Evolutionary conservation across 2,888 invertebrate species (phyloP), one percentile per base, ranked within the genome.

Genomic region (Erpobdella octoculata): DNA sequence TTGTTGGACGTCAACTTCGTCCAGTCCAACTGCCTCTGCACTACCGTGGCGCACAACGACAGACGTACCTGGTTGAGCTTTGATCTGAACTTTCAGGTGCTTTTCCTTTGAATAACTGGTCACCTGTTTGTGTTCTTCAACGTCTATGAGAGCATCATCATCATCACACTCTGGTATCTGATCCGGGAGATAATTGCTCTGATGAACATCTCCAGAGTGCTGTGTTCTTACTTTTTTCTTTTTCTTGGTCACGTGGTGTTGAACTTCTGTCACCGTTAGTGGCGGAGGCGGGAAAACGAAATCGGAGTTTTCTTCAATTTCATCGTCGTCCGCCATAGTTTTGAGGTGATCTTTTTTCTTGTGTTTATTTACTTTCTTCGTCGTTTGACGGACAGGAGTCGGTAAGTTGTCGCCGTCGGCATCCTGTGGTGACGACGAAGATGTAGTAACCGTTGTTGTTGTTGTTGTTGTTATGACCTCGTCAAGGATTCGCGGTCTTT

Each of bases 11-110:
- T n/a, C n/a, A n/a, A n/a, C n/a, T n/a, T n/a, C n/a, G n/a, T n/a
- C n/a, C n/a, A n/a, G n/a, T n/a, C n/a, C n/a, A n/a, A n/a, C 21
- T 8, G 53, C 53, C 28, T 53, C 53, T 12, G 21, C 68, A 28
- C 28, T 46, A 33, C 58, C 38, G 25, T 62, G 62, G 25, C 62
- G 71, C n/a, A 71, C 64, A 21, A 31, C 33, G 12, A 71, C 71
- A 18, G 62, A 33, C 35, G 71, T 38, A 8, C 71, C 71, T 41
- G 71, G 71, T 31, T 28, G 37, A 8, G 64, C 41, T 41, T 37
- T 61, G 8, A 71, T 64, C 33, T 71, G 71, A 28, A 71, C 62
- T 37, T 64, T 64, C 8, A 71, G 64, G 62, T n/a, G n/a, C 12
- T 35, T 28, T 28, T 41, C 64, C 21, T 28, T 6, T n/a, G n/a